Evolutionary conservation across 2,113 vertebrate species (phyloP).

Genomic region (Pipra filicauda): DNA sequence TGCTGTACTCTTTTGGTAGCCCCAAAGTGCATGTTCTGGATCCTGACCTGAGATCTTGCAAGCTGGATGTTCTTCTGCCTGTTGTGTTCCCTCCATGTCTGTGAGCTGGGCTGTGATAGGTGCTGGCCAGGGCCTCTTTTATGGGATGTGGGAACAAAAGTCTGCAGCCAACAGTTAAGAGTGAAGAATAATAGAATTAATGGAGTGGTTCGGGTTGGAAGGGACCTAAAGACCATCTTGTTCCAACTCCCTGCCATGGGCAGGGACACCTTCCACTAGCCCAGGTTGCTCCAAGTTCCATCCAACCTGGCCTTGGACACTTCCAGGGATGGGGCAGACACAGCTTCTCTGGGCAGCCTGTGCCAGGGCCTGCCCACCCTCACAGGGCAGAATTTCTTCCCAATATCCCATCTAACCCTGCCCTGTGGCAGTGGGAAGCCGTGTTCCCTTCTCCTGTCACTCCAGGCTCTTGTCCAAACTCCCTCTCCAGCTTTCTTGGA

Average conservation of each 20-base stretch:
- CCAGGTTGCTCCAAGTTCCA: neutral
- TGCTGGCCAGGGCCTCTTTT: neutral
- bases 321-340: neutral
- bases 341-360: neutral
- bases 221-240: neutral
- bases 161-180: neutral
- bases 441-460: neutral
- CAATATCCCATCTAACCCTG: neutral
- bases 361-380: neutral
- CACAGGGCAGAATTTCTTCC: neutral
- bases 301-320: neutral
- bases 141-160: no score
- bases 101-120: fast-evolving
- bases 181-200: no score
- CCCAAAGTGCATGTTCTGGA: neutral
- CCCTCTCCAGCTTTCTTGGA: no score
- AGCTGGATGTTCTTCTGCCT: neutral
- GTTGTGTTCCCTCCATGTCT: neutral
- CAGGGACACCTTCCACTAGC: neutral
- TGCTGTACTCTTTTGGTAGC: neutral
- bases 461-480: neutral
- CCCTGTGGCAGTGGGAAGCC: neutral
- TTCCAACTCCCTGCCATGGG: neutral
- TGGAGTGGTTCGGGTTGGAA: neutral
- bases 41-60: neutral